Base-by-base conservation (phyloP, 2,113 vertebrate genomes). In the Reinhardtius hippoglossoides region DNA sequence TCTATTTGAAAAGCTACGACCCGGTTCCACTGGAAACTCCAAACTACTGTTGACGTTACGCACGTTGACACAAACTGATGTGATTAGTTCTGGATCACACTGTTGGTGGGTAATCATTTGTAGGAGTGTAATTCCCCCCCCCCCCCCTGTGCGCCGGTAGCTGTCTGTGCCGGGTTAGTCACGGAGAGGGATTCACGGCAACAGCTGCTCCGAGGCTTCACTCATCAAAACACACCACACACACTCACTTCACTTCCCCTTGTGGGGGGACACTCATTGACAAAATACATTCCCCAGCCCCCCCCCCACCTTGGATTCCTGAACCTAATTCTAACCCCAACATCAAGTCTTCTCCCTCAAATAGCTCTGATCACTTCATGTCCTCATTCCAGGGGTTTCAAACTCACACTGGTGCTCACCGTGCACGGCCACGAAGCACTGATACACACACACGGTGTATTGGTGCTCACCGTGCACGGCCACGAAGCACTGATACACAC, bases 181-280 rank as follows among this genome's bases (percentile, higher is more conserved):
- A 24, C 2, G 24, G 24, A 1, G 27, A 27, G 27, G 27, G 27
- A 27, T 27, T 73, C 69, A 76, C 57, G 58, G 66, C 23, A 81
- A 26, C 86, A 89, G 89, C 90, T 90, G 88, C 67, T 87, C 37
- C 18, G 16, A 74, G 18, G 77, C 56, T 54, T 81, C 71, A 84
- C 18, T 42, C 7, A 1, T 46, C 12, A 27, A 9, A 46, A 71
- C 78, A n/a, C 48, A 50, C 15, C 13, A 16, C 46, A 48, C 46
- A 48, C 48, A 50, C 48, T 18, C 14, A 50, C 12, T 46, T 9
- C 12, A 10, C 40, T 13, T 31, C 27, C 3, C 27, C 27, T 0
- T 44, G 42, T 44, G 42, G 44, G 44, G 44, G 44, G 44, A 46
- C 44, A 12, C 44, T 46, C 44, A 46, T 46, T 46, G 44, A 46